A percentile compares a stretch with the other conserved stretches of the same genome.
These are phyloP conservation scores for Sminthurinus aureus DNA, from an alignment of 2,888 invertebrate genomes.

Conservation along the genomic window DNA sequence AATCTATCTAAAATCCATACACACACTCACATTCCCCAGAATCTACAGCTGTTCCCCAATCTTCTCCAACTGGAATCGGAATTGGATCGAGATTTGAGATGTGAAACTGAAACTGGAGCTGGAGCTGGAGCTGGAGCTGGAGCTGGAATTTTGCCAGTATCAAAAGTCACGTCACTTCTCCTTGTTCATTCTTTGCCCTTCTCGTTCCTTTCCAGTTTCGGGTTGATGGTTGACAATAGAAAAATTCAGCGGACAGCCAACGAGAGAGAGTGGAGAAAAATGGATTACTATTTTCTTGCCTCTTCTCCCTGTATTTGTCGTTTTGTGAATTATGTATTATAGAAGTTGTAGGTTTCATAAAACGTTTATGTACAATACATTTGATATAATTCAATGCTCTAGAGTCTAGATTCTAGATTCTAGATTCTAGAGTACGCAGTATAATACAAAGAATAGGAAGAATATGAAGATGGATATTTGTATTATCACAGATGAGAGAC, in stretches of 20 bases:
- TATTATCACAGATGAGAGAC: not conserved
- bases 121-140: not conserved
- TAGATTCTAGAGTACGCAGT: not conserved
- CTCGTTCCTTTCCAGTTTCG: too few relatives aligned
- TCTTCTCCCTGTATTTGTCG: not conserved
- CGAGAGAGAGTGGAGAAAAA: not conserved
- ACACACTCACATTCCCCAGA: too few relatives aligned
- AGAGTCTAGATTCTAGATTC: not conserved
- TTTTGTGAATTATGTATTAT: not conserved
- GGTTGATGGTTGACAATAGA: too few relatives aligned
- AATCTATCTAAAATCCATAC: too few relatives aligned
- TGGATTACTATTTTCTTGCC: not conserved
- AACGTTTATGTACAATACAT: not conserved
- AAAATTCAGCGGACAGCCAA: too few relatives aligned
- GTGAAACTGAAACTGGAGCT: not conserved
- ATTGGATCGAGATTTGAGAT: not conserved
- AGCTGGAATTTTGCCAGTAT: too few relatives aligned
- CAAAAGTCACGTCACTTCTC: too few relatives aligned
- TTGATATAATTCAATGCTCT: not conserved
- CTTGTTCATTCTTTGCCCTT: too few relatives aligned
- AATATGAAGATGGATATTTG: not conserved
- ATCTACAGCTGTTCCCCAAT: too few relatives aligned
- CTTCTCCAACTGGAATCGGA: too few relatives aligned
- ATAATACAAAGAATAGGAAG: not conserved
- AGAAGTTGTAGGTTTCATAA: not conserved